These are phyloP conservation scores for Chunga burmeisteri DNA, from an alignment of 2,113 vertebrate species.

Conservation along the genomic window DNA sequence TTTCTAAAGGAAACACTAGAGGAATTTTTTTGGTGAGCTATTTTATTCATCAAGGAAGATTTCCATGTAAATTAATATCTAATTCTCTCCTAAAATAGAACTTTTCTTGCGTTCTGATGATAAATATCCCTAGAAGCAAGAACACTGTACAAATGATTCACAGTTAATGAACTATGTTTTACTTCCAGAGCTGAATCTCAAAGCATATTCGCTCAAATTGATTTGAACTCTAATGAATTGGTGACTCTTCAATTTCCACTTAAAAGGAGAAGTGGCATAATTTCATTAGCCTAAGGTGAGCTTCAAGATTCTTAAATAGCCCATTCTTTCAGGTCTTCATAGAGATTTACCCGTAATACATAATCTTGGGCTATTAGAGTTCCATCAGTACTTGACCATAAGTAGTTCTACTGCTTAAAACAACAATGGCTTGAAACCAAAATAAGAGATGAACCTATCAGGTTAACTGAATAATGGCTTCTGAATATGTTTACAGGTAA, in stretches of 20 bases:
- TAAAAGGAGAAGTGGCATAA: constrained; percentile 47
- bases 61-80: constrained; percentile 63
- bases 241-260: constrained; percentile 51
- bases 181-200: constrained; percentile 46
- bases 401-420: neutral
- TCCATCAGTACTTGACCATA: neutral
- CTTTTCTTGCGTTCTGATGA: constrained; percentile 56
- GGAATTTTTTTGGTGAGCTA: neutral
- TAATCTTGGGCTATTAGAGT: neutral
- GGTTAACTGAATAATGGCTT: neutral
- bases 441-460: neutral
- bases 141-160: constrained; percentile 41
- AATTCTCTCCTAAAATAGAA: constrained; percentile 47
- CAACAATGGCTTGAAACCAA: neutral
- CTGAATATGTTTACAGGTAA: neutral
- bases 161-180: constrained; percentile 63
- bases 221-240: constrained; percentile 43
- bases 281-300: constrained; percentile 56
- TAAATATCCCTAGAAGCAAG: constrained; percentile 56
- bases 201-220: constrained; percentile 49
- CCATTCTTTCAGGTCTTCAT: neutral
- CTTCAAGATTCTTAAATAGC: neutral
- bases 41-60: constrained; percentile 31
- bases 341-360: neutral
- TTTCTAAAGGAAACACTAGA: neutral